Evolutionary conservation across 2,888 invertebrate species (phyloP).

Genomic region (Tiliacea aurago): DNA sequence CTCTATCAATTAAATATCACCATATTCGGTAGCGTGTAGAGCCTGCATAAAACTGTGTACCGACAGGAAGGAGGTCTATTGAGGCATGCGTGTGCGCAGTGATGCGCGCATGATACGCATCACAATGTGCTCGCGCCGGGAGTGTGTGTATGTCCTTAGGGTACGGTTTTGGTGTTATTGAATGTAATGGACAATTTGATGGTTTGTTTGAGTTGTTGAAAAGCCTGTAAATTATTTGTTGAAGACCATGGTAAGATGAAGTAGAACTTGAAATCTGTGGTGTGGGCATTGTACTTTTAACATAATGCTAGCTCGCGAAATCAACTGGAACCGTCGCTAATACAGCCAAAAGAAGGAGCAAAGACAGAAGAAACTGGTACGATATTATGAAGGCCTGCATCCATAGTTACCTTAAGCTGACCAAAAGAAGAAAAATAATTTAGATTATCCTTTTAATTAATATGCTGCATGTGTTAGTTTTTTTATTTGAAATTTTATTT

Average conservation of each 20-base stretch:
- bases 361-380: background rate
- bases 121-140: conserved; percentile 50
- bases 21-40: conserved; percentile 52
- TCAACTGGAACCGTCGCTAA: background rate
- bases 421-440: background rate
- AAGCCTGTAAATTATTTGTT: background rate
- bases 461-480: background rate
- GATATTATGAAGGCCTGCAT: background rate
- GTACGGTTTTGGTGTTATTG: conserved; percentile 19
- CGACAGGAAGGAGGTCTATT: conserved; percentile 55
- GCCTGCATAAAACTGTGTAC: conserved; percentile 41
- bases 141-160: conserved; percentile 24
- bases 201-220: background rate
- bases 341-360: background rate
- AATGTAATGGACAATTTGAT: conserved; percentile 12
- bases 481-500: background rate
- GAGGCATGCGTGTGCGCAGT: conserved; percentile 46
- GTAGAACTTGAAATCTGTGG: background rate
- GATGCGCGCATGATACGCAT: conserved; percentile 58
- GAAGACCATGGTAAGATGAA: no score
- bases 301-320: background rate
- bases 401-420: background rate
- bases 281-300: background rate
- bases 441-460: background rate
- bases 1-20: conserved; percentile 38